A percentile compares a stretch with the other conserved stretches of the same genome.
Conservation (phyloP, 30 jellyfish, hydroid and myxozoan genomes). For the Catostylus mosaicus region DNA sequence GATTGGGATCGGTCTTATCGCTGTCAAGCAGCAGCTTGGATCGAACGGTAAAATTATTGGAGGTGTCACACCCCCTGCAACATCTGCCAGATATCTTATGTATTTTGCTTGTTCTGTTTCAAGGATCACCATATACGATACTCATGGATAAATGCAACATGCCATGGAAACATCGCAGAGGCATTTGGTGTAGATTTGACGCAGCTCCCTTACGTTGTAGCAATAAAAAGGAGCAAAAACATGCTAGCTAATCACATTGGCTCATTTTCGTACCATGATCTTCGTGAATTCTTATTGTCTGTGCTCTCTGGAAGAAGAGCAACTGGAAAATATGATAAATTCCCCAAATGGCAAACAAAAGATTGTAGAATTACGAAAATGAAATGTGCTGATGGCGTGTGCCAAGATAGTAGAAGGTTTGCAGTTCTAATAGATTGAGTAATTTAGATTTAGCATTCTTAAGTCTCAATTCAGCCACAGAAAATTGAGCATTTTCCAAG, state of each 20-base stretch:
- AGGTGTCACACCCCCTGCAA: no score
- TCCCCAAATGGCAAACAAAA: conserved; percentile 61
- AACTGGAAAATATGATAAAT: conserved; percentile 15
- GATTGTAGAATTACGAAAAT: conserved; percentile 42
- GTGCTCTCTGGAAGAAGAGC: conserved; percentile 56
- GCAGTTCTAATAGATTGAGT: no score
- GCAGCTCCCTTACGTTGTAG: conserved; percentile 61
- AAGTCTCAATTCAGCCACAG: no score
- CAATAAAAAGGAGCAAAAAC: conserved; percentile 35
- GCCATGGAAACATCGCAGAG: conserved; percentile 64
- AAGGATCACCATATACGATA: conserved; percentile 82
- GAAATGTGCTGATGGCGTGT: conserved; percentile 38
- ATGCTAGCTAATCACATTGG: conserved; percentile 44
- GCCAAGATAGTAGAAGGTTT: conserved; percentile 11
- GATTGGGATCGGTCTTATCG: no score
- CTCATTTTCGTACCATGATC: conserved; percentile 34
- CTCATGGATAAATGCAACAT: conserved; percentile 74
- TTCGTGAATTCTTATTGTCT: conserved; percentile 52
- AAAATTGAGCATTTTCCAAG: no score
- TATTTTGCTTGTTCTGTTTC: not conserved
- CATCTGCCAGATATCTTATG: no score
- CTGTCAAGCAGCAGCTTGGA: no score
- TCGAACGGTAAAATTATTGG: no score
- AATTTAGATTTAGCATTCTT: no score
- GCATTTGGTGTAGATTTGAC: conserved; percentile 55